Conservation (phyloP, 2,797 vertebrate species). For the Falco berigora region DNA sequence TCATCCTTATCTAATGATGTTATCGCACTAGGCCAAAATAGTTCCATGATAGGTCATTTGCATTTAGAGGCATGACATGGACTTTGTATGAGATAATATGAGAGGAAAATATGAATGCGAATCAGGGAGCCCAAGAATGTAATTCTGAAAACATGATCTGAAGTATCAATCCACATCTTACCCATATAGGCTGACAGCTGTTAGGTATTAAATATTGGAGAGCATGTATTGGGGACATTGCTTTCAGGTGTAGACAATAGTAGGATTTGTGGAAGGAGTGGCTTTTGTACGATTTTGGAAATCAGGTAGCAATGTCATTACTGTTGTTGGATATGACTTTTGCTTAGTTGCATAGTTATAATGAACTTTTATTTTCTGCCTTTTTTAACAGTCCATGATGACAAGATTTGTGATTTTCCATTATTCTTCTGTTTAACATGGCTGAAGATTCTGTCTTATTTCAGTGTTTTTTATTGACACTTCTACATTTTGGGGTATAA, state of each 20-base stretch:
- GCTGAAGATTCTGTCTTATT: not conserved
- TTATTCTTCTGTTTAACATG: not conserved
- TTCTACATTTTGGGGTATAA: not conserved
- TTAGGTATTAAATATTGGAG: not conserved
- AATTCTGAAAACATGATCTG: not conserved
- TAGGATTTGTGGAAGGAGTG: not conserved
- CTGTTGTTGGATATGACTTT: not conserved
- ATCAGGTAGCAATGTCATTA: not conserved
- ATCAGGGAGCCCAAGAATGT: not conserved
- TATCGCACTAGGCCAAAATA: not conserved
- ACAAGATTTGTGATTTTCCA: not conserved
- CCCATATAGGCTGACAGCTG: not conserved
- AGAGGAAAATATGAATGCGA: not conserved
- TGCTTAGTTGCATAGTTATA: not conserved
- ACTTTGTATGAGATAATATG: not conserved
- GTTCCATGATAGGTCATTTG: not conserved
- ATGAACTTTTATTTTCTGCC: not conserved
- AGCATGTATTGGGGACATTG: not conserved
- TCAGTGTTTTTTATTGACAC: not conserved
- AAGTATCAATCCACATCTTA: not conserved
- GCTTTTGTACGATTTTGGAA: not conserved
- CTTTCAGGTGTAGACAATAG: not conserved
- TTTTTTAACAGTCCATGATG: not conserved
- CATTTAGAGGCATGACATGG: not conserved
- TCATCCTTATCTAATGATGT: not conserved